These are phyloP conservation scores for Meganola albula DNA, from an alignment of 2,888 invertebrate species.

Conservation along the genomic window DNA sequence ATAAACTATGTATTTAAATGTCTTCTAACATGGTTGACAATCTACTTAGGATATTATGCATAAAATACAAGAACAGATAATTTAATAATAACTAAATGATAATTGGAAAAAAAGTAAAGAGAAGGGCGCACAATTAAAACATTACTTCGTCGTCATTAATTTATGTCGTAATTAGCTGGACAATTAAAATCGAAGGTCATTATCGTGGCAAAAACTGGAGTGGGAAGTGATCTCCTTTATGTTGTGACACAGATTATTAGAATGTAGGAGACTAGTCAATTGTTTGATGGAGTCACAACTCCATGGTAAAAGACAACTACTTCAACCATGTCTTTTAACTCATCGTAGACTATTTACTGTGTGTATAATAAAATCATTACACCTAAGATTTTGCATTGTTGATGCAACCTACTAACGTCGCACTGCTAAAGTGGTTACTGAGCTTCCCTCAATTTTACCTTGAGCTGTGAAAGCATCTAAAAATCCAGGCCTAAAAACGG, in stretches of 20 bases:
- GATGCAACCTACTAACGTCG: too few relatives aligned
- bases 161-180: constrained; percentile 67
- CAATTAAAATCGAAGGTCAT: constrained; percentile 71
- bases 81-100: constrained; percentile 59
- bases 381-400: too few relatives aligned
- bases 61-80: constrained; percentile 39
- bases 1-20: not conserved
- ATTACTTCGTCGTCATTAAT: constrained; percentile 65
- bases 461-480: too few relatives aligned
- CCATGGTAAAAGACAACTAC: too few relatives aligned
- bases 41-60: constrained; percentile 17
- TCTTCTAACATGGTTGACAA: constrained; percentile 1
- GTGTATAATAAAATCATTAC: too few relatives aligned
- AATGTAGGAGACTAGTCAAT: constrained; percentile 23
- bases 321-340: too few relatives aligned
- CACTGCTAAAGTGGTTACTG: too few relatives aligned
- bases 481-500: too few relatives aligned
- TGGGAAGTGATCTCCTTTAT: constrained; percentile 62
- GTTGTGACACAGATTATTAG: constrained; percentile 36
- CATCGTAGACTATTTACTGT: too few relatives aligned
- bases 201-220: constrained; percentile 61
- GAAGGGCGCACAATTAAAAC: constrained; percentile 69
- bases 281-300: too few relatives aligned
- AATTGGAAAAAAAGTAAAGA: constrained; percentile 54
- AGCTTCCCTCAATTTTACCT: too few relatives aligned